Evolutionary conservation across 2,888 invertebrate species (phyloP).

Genomic region (Parelbella ahira): DNA sequence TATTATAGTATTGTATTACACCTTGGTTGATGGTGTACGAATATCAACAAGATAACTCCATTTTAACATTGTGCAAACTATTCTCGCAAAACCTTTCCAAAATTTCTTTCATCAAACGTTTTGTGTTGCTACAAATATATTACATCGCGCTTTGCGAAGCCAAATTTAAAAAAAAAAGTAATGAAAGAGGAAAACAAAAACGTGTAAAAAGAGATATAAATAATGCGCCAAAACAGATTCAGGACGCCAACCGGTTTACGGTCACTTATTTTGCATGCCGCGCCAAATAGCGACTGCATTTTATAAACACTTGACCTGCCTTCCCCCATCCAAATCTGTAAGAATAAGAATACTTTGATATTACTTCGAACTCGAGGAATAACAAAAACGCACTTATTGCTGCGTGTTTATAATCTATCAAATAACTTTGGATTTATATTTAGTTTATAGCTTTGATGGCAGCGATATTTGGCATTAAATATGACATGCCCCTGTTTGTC

Average conservation of each 20-base stretch:
- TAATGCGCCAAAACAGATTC: slow-evolving; percentile 19
- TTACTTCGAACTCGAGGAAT: no score
- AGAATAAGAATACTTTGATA: no score
- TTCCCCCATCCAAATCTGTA: slow-evolving; percentile 12
- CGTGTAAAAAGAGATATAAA: slow-evolving; percentile 12
- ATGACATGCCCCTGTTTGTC: no score
- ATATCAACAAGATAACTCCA: no score
- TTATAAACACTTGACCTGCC: slow-evolving; percentile 29
- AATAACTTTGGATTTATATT: no score
- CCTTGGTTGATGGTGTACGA: no score
- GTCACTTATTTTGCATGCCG: slow-evolving; percentile 14
- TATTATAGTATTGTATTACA: no score
- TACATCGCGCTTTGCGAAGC: slow-evolving; percentile 24
- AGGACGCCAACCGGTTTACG: slow-evolving; percentile 19
- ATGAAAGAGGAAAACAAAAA: slow-evolving; percentile 8
- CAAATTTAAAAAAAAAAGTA: slow-evolving; percentile 22
- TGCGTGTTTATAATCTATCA: no score
- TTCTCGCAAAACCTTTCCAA: not conserved
- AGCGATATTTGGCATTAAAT: no score
- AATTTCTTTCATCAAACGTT: slow-evolving; percentile 10
- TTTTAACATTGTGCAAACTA: no score
- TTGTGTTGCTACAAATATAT: slow-evolving; percentile 28
- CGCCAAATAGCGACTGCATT: slow-evolving; percentile 25
- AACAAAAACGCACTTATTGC: no score
- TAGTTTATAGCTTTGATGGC: no score